Conservation (phyloP, 2,113 vertebrate species). For the Egretta garzetta region DNA sequence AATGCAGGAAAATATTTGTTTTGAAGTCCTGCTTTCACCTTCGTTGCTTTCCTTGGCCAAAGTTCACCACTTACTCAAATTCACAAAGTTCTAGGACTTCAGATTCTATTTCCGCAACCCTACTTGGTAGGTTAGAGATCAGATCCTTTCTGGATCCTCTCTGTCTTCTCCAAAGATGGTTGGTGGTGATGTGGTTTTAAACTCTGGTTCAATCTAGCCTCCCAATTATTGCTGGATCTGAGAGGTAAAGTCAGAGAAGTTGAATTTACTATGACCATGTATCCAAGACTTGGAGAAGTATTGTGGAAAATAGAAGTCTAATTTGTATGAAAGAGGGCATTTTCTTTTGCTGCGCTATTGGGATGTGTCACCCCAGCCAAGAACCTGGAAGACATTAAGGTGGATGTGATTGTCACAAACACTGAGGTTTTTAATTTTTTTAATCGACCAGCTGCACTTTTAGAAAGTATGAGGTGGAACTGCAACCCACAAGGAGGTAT, state of each 20-base stretch:
- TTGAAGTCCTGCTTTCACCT: conserved; percentile 68
- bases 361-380: not conserved
- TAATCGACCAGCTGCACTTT: not conserved
- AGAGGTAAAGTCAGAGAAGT: not conserved
- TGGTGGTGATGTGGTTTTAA: conserved; percentile 30
- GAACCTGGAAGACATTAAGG: conserved; percentile 59
- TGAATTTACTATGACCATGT: conserved; percentile 9
- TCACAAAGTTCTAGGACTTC: conserved; percentile 50
- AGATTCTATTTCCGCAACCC: conserved; percentile 35
- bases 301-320: conserved; percentile 45
- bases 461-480: not conserved
- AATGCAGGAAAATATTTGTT: conserved; percentile 72
- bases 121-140: conserved; percentile 31
- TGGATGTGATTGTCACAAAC: conserved; percentile 41
- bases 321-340: conserved; percentile 49
- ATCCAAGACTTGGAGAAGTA: conserved; percentile 17
- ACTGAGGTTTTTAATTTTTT: not conserved
- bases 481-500: not conserved
- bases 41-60: conserved; percentile 60
- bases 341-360: conserved; percentile 26
- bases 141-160: conserved; percentile 4
- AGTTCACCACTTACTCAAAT: conserved; percentile 37
- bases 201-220: not conserved
- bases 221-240: not conserved
- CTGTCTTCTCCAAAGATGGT: not conserved